A percentile compares a stretch with the other conserved stretches of the same genome.
Conservation (phyloP, 2,888 invertebrate species). For the Sipunculus nudus region DNA sequence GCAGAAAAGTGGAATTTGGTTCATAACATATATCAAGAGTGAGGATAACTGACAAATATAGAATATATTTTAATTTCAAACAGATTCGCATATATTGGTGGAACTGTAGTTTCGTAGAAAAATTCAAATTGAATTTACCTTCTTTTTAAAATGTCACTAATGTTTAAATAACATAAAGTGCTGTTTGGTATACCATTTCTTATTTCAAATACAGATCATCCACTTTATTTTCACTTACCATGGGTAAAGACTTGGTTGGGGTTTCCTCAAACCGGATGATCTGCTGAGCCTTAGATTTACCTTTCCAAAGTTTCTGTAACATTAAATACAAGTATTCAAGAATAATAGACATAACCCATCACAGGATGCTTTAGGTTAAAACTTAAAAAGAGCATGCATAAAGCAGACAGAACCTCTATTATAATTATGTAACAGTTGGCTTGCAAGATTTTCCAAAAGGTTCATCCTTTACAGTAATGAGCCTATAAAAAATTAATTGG, state of each 20-base stretch:
- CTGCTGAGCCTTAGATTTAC: conserved; percentile 24
- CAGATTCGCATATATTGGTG: not conserved
- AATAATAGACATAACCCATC: not conserved
- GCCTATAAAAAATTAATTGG: no score
- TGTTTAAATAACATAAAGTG: no score
- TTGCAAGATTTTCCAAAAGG: not conserved
- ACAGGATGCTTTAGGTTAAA: no score
- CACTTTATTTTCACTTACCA: conserved; percentile 47
- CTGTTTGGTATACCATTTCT: not conserved
- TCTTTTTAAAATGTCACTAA: no score
- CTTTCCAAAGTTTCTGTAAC: not conserved
- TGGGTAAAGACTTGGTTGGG: conserved; percentile 38
- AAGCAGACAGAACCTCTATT: not conserved
- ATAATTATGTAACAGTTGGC: not conserved
- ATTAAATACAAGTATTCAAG: not conserved
- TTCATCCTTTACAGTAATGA: no score
- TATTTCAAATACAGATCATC: not conserved
- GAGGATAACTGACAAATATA: not conserved
- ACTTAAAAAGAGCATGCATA: not conserved
- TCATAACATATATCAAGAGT: no score
- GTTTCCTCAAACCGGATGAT: conserved; percentile 51
- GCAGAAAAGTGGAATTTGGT: no score
- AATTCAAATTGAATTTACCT: no score
- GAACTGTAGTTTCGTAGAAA: not conserved
- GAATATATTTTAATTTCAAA: not conserved